Percentiles rank a stretch among this genome's conserved stretches.
These are phyloP conservation scores for Papilio protenor DNA, from an alignment of 2,888 invertebrate species.

Conservation along the genomic window DNA sequence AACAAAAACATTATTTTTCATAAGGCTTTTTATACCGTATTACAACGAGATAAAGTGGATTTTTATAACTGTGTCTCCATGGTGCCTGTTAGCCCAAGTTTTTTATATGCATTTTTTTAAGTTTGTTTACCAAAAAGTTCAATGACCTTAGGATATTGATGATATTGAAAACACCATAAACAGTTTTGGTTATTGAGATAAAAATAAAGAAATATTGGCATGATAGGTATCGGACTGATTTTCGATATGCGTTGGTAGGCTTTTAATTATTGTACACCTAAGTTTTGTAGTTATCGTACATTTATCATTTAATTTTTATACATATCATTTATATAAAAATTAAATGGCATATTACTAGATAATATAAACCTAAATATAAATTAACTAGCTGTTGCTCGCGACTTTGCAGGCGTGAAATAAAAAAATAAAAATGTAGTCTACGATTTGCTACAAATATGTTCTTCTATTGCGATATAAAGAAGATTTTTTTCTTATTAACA, in stretches of 20 bases:
- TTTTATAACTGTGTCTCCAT: background rate
- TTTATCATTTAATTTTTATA: background rate
- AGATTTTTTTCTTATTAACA: background rate
- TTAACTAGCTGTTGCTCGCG: too few relatives aligned
- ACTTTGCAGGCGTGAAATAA: too few relatives aligned
- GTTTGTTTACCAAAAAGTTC: constrained; percentile 31
- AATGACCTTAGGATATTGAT: constrained; percentile 10
- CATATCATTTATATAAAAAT: too few relatives aligned
- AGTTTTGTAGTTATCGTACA: too few relatives aligned
- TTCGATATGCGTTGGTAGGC: background rate
- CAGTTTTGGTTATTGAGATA: constrained; percentile 8
- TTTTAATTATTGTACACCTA: background rate
- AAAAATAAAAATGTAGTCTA: background rate
- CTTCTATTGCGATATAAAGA: background rate
- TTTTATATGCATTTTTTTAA: constrained; percentile 15
- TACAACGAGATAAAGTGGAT: background rate
- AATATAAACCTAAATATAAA: too few relatives aligned
- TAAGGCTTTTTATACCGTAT: constrained; percentile 21
- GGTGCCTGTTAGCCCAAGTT: constrained; percentile 8
- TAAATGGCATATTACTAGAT: too few relatives aligned
- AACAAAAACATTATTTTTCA: background rate
- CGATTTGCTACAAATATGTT: too few relatives aligned
- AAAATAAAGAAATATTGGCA: background rate
- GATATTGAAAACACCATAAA: constrained; percentile 24
- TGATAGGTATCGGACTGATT: background rate